These are phyloP conservation scores for Talpa occidentalis DNA, from an alignment of 2,113 vertebrate species.

Conservation along the genomic window DNA sequence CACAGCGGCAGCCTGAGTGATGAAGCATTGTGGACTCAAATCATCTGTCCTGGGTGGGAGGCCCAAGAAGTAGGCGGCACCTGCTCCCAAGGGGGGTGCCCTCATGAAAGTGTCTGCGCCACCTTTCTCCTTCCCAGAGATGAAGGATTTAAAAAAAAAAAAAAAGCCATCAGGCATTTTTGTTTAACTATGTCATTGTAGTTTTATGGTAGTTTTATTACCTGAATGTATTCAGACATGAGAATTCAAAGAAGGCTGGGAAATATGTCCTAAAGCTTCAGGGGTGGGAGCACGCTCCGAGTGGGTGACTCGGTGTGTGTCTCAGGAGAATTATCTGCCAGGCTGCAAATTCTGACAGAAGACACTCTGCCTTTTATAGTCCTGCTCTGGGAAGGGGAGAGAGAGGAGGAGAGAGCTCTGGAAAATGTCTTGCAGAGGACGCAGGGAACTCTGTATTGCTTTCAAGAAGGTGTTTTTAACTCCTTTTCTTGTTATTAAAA, in stretches of 20 bases:
- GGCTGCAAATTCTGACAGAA: constrained; percentile 54
- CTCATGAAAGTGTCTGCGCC: not conserved
- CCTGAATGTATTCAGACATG: constrained; percentile 46
- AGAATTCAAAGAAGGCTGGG: constrained; percentile 24
- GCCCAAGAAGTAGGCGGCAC: not conserved
- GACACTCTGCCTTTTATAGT: constrained; percentile 49
- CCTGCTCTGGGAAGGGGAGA: constrained; percentile 17
- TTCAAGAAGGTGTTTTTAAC: constrained; percentile 50
- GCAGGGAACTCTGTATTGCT: not conserved
- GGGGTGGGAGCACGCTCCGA: not conserved
- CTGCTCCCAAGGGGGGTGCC: not conserved
- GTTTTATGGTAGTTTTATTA: constrained; percentile 59
- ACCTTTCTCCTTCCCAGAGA: constrained; percentile 62
- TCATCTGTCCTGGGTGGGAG: not conserved
- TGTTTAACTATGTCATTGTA: constrained; percentile 41
- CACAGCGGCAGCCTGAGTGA: not conserved
- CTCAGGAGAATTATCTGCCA: constrained; percentile 55
- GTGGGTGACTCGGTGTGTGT: constrained; percentile 21
- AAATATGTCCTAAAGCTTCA: constrained; percentile 42
- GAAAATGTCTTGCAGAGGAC: constrained; percentile 42
- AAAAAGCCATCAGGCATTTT: constrained; percentile 53
- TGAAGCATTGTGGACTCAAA: not conserved
- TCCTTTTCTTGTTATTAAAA: constrained; percentile 69
- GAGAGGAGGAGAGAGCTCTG: constrained; percentile 31
- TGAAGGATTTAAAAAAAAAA: constrained; percentile 59